Conservation (phyloP, 1,140 invertebrate species). For the Sitobion miscanthi region DNA sequence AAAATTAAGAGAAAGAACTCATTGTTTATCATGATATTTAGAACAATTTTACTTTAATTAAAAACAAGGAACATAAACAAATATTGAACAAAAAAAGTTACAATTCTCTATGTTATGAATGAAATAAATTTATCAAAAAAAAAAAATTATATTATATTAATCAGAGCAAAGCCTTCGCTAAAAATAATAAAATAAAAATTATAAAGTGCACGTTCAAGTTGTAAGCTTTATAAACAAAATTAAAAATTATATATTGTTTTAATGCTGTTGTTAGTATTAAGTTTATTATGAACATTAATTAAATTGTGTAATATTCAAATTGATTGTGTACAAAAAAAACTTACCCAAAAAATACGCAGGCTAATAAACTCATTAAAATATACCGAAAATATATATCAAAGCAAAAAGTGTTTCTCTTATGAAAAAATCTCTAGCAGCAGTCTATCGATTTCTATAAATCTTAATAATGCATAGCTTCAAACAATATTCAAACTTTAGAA, state of each 20-base stretch:
- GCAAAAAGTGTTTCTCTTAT: not conserved
- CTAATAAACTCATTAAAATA: not conserved
- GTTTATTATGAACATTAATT: not conserved
- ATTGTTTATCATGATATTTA: not conserved
- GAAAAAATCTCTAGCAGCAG: not conserved
- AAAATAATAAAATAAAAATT: not conserved
- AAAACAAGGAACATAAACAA: not conserved
- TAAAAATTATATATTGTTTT: slow-evolving; percentile 13
- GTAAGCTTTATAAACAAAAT: not conserved
- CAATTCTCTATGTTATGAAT: not conserved
- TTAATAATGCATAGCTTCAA: not conserved
- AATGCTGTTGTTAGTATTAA: not conserved
- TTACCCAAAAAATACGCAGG: not conserved
- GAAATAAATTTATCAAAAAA: not conserved
- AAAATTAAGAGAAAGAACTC: not conserved
- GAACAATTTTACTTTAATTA: not conserved
- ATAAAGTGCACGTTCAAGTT: not conserved
- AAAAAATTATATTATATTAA: not conserved
- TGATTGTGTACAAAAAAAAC: not conserved
- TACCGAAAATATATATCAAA: not conserved
- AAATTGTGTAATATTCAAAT: not conserved
- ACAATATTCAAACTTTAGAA: not conserved
- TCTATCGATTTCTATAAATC: not conserved
- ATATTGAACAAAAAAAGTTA: not conserved
- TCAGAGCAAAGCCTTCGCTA: not conserved